Evolutionary conservation across 1,140 invertebrate genomes (phyloP), one percentile per base, ranked within the genome.

Genomic region (Tetragnatha versicolor): DNA sequence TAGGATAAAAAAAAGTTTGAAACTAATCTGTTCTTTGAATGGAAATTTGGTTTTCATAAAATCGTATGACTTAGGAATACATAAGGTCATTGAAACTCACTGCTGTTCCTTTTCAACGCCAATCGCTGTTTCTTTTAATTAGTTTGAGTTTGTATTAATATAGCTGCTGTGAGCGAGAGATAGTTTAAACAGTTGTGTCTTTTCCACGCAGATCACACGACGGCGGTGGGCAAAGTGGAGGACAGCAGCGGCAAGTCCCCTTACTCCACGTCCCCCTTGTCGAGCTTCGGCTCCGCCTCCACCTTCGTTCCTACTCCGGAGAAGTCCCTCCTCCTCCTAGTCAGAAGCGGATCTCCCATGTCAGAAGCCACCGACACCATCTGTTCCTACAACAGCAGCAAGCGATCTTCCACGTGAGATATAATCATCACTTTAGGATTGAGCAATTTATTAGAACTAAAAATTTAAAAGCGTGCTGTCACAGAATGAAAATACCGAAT

Each of bases 321-420:
- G 6, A 79, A 69, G n/a, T 60, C 65, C 49, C 65, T 69, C 27
- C 37, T 79, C 12, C 76, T 65, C 37, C 49, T 79, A 49, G 76
- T 55, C 76, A 68, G 76, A 49, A 79, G 76, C 29, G 65, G 76
- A 31, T 79, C 76, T 39, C 76, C 76, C 9, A 66, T 79, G 63
- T 66, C 63, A 35, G 76, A 75, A 31, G 65, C 76, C 51, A 79
- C 76, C 27, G 76, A 79, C 65, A 79, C 76, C 53, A 68, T 79
- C 27, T 68, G 63, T 35, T 79, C 63, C 65, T 79, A 55, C 65
- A 58, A 69, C 65, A 79, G 55, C 76, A 77, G 75, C 75, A 79
- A 79, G 76, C 63, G 73, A 66, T 77, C 73, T 65, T 77, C 73
- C 73, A 77, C 73, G 73, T 77, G 20, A 77, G 73, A 29, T 14